Conservation (phyloP, 1,140 invertebrate genomes). For the Drosophila elegans region DNA sequence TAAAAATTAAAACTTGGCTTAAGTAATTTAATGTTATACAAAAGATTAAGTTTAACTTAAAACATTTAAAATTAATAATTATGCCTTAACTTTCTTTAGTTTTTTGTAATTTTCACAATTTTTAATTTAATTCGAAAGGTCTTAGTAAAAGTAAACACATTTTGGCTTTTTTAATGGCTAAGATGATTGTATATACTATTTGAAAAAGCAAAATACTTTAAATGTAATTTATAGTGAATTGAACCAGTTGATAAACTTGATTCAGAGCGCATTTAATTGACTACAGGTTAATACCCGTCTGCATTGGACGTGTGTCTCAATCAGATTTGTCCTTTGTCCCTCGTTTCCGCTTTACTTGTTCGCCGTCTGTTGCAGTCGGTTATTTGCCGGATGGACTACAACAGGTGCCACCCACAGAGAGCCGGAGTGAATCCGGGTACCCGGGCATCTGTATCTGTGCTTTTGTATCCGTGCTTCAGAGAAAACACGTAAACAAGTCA, state of each 20-base stretch:
- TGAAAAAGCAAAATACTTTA: too few species aligned
- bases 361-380: slow-evolving; percentile 28
- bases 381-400: slow-evolving; percentile 19
- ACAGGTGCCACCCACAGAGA: slow-evolving; percentile 31
- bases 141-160: too few species aligned
- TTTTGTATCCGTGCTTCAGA: slow-evolving; percentile 19
- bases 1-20: too few species aligned
- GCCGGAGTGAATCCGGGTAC: slow-evolving; percentile 11
- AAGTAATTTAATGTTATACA: too few species aligned
- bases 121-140: too few species aligned
- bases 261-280: slow-evolving; percentile 26
- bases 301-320: slow-evolving; percentile 19
- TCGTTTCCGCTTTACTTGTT: slow-evolving; percentile 23
- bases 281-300: slow-evolving; percentile 18
- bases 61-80: too few species aligned
- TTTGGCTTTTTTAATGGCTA: too few species aligned
- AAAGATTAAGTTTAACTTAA: too few species aligned
- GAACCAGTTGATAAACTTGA: slow-evolving; percentile 13
- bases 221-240: neutral
- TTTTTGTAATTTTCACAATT: too few species aligned
- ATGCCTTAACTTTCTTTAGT: too few species aligned
- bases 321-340: slow-evolving; percentile 8
- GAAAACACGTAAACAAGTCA: slow-evolving; percentile 76
- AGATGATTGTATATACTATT: too few species aligned
- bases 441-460: slow-evolving; percentile 18